Base-by-base conservation (phyloP, 2,113 vertebrate species). In the Oryzias melastigma region DNA sequence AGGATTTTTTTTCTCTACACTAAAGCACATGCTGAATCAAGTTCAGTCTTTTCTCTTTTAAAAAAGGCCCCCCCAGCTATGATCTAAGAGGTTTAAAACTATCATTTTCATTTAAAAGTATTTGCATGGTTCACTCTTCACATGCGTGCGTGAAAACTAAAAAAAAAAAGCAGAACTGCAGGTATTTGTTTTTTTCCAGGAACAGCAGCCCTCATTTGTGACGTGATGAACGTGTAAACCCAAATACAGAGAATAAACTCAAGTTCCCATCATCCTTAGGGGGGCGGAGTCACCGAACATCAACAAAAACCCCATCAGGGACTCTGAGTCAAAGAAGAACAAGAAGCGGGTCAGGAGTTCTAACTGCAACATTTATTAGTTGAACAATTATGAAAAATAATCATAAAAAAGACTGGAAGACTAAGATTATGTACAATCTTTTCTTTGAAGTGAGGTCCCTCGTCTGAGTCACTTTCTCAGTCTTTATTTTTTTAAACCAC, bases 331-430 rank as follows among this genome's bases (percentile, higher is more conserved):
- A 22, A 8, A 1, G 1, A 14, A 58, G 78, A 83, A 24, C 55
- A 77, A 41, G n/a, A 76, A 45, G 24, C 62, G 20, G 14, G 40
- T 57, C 51, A 53, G 5, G 5, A 0, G 58, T 62, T 75, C 63
- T 68, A 75, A 86, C 82, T 65, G 74, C 82, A 86, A 90, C 77
- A 88, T 98, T 98, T 97, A 98, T 96, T 95, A 92, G 89, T 94
- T 92, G 91, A 91, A 96, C 94, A 96, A 78, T 95, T 94, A 93
- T 85, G 93, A 94, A 95, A 91, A 96, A 93, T 93, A 94, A 88
- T 89, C 85, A 89, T 90, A 95, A 94, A 91, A 90, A 94, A 93
- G 91, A 94, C 93, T 89, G 94, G 94, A 95, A 95, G 95, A 94
- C 93, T 94, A 90, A 91, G 91, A 94, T 91, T 90, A 94, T 95